A percentile compares a stretch with the other conserved stretches of the same genome.
These are phyloP conservation scores for Sylvia atricapilla DNA, from an alignment of 2,113 vertebrate species.

Conservation along the genomic window DNA sequence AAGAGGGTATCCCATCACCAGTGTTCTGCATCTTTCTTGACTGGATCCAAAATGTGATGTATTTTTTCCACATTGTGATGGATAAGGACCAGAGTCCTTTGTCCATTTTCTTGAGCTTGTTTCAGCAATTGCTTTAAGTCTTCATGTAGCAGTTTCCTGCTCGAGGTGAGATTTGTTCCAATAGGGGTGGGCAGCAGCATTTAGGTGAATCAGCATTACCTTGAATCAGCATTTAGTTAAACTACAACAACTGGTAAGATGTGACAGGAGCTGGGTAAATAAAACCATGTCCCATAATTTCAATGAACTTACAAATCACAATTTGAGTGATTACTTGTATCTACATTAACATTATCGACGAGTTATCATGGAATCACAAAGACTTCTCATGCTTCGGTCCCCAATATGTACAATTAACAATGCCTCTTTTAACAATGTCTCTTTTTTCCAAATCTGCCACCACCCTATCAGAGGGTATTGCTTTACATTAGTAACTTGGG, in stretches of 20 bases:
- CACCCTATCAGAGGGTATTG: not conserved
- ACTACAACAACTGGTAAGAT: not conserved
- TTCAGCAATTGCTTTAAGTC: not conserved
- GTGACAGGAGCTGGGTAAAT: not conserved
- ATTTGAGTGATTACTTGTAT: not conserved
- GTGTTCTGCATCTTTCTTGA: not conserved
- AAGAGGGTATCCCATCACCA: not conserved
- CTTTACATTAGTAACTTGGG: not conserved
- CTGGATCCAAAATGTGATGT: not conserved
- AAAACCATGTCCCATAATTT: not conserved
- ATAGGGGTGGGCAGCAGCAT: not conserved
- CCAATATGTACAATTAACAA: not conserved
- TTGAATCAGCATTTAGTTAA: not conserved
- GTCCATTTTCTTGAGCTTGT: not conserved
- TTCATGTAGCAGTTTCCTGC: not conserved
- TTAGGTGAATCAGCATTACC: not conserved
- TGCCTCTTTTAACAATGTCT: not conserved
- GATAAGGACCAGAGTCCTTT: not conserved
- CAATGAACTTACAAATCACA: not conserved
- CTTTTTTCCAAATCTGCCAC: not conserved
- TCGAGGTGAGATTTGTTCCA: not conserved
- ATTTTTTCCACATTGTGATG: not conserved
- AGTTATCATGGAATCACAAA: not conserved
- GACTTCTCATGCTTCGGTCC: not conserved
- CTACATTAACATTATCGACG: not conserved